Conservation (phyloP, 2,113 vertebrate species). For the Hipposideros armiger region DNA sequence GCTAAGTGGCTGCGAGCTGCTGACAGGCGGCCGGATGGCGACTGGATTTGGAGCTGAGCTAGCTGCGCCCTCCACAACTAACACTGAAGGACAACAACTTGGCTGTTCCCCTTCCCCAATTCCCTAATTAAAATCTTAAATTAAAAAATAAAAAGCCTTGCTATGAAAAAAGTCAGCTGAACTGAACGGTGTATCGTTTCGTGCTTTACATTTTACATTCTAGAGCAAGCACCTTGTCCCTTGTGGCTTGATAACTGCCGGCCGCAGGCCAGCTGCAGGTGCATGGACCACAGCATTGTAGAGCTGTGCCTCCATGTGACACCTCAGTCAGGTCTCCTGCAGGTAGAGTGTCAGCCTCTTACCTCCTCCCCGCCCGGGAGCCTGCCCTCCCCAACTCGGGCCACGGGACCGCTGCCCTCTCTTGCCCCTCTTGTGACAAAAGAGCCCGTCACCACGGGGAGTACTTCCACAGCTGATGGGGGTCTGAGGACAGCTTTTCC, state of each 20-base stretch:
- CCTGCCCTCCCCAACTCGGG: not conserved
- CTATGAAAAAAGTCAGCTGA: too few species aligned
- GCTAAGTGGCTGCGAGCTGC: too few species aligned
- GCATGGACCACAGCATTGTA: accelerated
- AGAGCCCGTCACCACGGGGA: not conserved
- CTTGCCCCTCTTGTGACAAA: not conserved
- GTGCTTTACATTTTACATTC: too few species aligned
- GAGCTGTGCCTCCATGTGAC: not conserved
- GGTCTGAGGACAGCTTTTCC: not conserved
- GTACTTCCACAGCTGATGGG: not conserved
- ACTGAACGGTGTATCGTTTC: accelerated
- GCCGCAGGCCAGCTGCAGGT: accelerated
- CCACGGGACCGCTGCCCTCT: not conserved
- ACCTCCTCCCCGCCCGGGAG: not conserved
- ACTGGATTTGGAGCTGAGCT: too few species aligned
- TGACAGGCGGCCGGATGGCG: too few species aligned
- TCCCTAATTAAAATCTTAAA: too few species aligned
- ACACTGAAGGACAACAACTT: too few species aligned
- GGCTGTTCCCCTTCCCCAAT: too few species aligned
- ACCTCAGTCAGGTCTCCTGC: not conserved
- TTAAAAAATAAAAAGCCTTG: too few species aligned
- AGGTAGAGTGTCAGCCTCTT: accelerated
- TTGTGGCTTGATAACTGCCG: accelerated
- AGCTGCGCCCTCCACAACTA: too few species aligned
- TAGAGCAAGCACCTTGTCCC: not conserved